Conservation (phyloP, 2,888 invertebrate genomes). For the Drosophila yooni region DNA sequence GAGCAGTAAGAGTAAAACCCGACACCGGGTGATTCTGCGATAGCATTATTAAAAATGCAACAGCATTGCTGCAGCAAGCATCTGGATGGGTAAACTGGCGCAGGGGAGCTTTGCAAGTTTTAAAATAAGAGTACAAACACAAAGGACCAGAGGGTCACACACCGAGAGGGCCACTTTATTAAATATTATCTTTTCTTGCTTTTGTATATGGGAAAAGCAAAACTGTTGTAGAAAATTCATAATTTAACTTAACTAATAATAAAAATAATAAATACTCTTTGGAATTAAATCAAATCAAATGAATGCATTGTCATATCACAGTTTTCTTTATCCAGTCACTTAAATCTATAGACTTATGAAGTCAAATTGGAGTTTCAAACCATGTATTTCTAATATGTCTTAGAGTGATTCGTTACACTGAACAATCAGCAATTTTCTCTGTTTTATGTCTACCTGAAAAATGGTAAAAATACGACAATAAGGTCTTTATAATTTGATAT, state of each 20-base stretch:
- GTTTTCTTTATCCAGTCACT: no score
- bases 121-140: conserved; percentile 31
- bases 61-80: conserved; percentile 13
- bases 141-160: conserved; percentile 33
- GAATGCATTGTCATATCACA: background rate
- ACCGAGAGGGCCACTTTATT: background rate
- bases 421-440: background rate
- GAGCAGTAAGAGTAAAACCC: conserved; percentile 37
- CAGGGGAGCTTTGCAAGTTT: conserved; percentile 23
- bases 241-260: background rate
- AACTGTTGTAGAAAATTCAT: background rate
- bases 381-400: background rate
- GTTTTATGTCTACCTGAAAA: no score
- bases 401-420: background rate
- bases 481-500: background rate
- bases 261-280: background rate
- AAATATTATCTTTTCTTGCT: background rate
- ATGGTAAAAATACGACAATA: background rate
- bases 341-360: background rate
- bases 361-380: background rate
- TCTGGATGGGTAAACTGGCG: background rate
- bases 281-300: background rate
- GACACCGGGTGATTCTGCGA: conserved; percentile 26
- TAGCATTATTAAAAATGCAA: conserved; percentile 59
- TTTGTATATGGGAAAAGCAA: background rate